Base-by-base conservation (phyloP, 2,113 vertebrate genomes). In the Sinosuthora webbiana region DNA sequence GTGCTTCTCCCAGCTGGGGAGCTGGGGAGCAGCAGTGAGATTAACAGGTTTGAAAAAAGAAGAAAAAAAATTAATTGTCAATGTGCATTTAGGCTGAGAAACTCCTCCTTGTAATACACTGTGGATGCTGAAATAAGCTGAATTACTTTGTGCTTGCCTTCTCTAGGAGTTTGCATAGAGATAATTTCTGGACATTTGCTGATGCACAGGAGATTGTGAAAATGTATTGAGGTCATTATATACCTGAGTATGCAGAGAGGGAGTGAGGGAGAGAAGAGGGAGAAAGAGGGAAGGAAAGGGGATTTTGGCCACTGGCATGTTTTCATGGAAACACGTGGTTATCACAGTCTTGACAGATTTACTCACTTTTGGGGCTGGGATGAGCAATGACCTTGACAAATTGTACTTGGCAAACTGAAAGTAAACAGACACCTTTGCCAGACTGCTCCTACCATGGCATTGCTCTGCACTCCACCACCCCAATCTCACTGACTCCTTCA, bases 11-110 rank as follows among this genome's bases (percentile, higher is more conserved):
- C 31, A 45, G 7, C 0, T 57, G 33, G 31, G 22, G 7, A 62
- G 19, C 22, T 47, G 31, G 24, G 16, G 6, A 67, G 12, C 25
- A 83, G 16, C 0, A 0, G 13, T 53, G 15, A 42, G n/a, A 25
- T 11, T 42, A 50, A n/a, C 27, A 81, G 59, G 11, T 57, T 44
- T 81, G 45, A 56, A 69, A 83, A 33, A 64, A 49, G 50, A 77
- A 2, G 2, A 4, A 55, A 68, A 68, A 10, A 57, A 63, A 28
- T 45, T 44, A 22, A 31, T 41, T 71, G 7, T 4, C 33, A 31
- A 6, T 11, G 33, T 47, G 28, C 2, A 33, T 42, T 65, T 91
- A 70, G 30, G 5, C 5, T n/a, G 37, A 49, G 84, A 69, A 89
- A 69, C 16, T 64, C 13, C 10, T 68, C 35, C 67, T 67, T 27